Conservation (phyloP, 2,797 vertebrate genomes). For the Nasua narica region DNA sequence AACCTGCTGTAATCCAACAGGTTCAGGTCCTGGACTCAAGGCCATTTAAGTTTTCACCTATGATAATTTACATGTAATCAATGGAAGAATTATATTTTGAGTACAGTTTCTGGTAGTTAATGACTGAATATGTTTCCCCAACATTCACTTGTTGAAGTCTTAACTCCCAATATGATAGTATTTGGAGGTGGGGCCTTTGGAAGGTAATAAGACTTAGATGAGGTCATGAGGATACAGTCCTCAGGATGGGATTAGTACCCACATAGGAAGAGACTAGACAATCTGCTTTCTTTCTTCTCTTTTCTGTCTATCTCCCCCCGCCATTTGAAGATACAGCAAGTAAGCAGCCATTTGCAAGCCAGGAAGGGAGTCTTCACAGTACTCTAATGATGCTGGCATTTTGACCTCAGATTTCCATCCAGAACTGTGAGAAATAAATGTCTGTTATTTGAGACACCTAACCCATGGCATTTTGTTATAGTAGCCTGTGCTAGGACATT, state of each 20-base stretch:
- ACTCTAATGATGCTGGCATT: not conserved
- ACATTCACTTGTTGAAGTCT: not conserved
- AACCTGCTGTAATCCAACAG: rapidly evolving
- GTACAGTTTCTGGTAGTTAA: not conserved
- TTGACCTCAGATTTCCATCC: not conserved
- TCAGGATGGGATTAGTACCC: not conserved
- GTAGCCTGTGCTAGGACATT: not conserved
- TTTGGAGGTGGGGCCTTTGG: not conserved
- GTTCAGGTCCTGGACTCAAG: rapidly evolving
- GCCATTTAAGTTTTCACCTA: not conserved
- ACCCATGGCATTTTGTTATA: not conserved
- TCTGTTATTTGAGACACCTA: not conserved
- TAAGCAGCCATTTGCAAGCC: not conserved
- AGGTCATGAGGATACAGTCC: not conserved
- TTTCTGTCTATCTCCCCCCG: not conserved
- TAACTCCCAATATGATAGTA: not conserved
- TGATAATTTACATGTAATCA: not conserved
- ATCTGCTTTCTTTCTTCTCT: not conserved
- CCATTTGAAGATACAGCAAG: not conserved
- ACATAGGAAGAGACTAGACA: not conserved
- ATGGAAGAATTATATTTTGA: not conserved
- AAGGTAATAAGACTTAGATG: not conserved
- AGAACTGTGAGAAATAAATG: not conserved
- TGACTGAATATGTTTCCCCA: not conserved
- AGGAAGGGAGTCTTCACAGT: not conserved